Evolutionary conservation across 2,113 vertebrate species (phyloP).

Genomic region (Pipra filicauda): DNA sequence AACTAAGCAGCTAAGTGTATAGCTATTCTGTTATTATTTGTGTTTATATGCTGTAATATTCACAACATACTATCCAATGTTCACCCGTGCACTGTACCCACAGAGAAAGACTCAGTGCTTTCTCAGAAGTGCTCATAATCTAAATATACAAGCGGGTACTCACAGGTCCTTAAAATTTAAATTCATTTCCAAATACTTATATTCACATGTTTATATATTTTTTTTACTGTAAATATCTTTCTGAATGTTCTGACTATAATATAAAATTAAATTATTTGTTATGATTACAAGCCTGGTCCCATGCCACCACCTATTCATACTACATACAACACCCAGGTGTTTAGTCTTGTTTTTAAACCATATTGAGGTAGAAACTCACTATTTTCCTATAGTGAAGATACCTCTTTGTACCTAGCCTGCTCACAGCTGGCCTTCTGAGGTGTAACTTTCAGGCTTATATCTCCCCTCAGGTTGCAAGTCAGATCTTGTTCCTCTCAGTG

Average conservation of each 20-base stretch:
- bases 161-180: not conserved
- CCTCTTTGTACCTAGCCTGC: not conserved
- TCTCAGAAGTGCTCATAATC: not conserved
- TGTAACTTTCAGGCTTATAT: not conserved
- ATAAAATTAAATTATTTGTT: not conserved
- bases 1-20: not conserved
- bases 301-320: not conserved
- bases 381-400: not conserved
- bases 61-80: not conserved
- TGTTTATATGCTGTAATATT: not conserved
- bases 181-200: not conserved
- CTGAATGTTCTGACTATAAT: not conserved
- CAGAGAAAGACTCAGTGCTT: not conserved
- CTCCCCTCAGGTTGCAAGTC: not conserved
- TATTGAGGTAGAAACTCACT: not conserved
- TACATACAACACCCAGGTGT: not conserved
- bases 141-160: not conserved
- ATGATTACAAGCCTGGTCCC: not conserved
- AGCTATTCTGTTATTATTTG: not conserved
- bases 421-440: not conserved
- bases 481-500: not conserved
- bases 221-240: not conserved
- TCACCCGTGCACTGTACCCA: not conserved
- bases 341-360: not conserved
- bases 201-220: not conserved